Percentiles rank a stretch among this genome's conserved stretches.
Evolutionary conservation across 2,888 invertebrate species (phyloP).

Genomic region (Leucozona laternaria): DNA sequence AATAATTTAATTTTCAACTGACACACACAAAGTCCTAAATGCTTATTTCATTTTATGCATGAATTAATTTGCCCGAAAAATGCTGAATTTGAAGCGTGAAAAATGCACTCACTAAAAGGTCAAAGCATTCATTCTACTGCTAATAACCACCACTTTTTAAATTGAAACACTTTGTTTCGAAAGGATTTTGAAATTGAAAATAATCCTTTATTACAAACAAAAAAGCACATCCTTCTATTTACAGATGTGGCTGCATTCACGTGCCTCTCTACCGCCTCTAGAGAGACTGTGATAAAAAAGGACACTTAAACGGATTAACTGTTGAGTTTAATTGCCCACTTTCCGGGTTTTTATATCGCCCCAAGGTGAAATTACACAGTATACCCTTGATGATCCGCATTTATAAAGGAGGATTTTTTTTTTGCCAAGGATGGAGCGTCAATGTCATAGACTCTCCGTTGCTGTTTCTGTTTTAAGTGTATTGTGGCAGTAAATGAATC

Average conservation of each 20-base stretch:
- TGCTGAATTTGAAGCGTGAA: slow-evolving; percentile 24
- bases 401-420: slow-evolving; percentile 23
- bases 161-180: slow-evolving; percentile 12
- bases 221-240: slow-evolving; percentile 26
- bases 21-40: slow-evolving; percentile 31
- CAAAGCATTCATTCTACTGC: slow-evolving; percentile 16
- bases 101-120: slow-evolving; percentile 31
- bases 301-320: slow-evolving; percentile 64
- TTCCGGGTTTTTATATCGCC: slow-evolving; percentile 28
- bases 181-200: slow-evolving; percentile 3
- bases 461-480: not conserved
- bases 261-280: not conserved
- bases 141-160: slow-evolving; percentile 14
- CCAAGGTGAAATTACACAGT: slow-evolving; percentile 50
- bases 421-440: not conserved
- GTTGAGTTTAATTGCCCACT: slow-evolving; percentile 61
- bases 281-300: slow-evolving; percentile 33
- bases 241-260: slow-evolving; percentile 25
- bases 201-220: not conserved
- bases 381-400: slow-evolving; percentile 47
- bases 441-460: slow-evolving; percentile 18
- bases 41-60: slow-evolving; percentile 32
- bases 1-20: slow-evolving; percentile 24
- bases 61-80: slow-evolving; percentile 26
- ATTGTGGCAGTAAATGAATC: not conserved